Conservation (phyloP, 2,113 vertebrate genomes). For the Ursus arctos region DNA sequence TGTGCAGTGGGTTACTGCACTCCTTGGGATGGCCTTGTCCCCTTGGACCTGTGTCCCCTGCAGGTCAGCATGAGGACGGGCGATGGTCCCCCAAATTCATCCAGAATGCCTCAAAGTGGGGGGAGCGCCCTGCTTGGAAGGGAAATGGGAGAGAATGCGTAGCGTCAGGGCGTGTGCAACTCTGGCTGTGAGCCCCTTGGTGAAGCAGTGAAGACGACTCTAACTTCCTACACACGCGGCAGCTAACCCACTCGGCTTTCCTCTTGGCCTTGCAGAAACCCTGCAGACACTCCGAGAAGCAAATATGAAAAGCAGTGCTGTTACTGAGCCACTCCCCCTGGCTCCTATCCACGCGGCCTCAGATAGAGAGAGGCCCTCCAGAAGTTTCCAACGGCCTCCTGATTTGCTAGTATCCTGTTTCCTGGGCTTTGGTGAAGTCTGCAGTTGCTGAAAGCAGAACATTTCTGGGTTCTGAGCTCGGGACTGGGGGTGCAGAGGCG, state of each 20-base stretch:
- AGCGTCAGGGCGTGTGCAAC: neutral
- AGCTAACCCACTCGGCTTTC: neutral
- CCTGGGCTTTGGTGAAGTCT: neutral
- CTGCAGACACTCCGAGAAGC: neutral
- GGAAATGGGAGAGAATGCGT: accelerated
- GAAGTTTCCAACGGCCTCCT: neutral
- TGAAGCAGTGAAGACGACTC: neutral
- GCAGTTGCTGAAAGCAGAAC: neutral
- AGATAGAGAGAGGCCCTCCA: neutral
- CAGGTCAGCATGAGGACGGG: neutral
- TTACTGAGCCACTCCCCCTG: accelerated
- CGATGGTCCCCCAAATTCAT: accelerated
- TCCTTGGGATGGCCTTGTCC: accelerated
- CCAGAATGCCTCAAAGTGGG: neutral
- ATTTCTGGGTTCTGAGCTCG: neutral
- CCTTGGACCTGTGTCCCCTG: neutral
- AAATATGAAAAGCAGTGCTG: no score
- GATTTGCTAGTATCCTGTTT: neutral
- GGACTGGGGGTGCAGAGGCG: neutral
- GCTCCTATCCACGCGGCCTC: accelerated
- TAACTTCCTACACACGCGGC: neutral
- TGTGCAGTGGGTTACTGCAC: neutral
- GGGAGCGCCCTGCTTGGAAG: neutral
- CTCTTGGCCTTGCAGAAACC: neutral
- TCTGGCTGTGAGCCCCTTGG: neutral